Evolutionary conservation across 2,888 invertebrate species (phyloP), one percentile per base, ranked within the genome.

Genomic region (Trissolcus brochymenae): DNA sequence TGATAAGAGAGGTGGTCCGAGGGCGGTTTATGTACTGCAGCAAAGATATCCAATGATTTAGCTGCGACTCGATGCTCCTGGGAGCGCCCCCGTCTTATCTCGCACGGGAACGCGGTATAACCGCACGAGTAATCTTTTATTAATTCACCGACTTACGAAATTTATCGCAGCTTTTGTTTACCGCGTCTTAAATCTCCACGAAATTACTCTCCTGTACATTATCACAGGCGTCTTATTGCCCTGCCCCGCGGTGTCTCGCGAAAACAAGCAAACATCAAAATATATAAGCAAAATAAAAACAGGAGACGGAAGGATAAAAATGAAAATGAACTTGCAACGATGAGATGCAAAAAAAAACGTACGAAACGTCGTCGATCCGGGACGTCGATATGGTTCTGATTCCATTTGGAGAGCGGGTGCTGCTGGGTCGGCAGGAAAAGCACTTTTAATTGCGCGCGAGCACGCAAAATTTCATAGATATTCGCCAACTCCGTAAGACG

Each of bases 21-120:
- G 89, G 88, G 89, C 88, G 88, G 85, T 89, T 89, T 89, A 89
- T 89, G 89, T 89, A 89, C 89, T 87, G 87, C 85, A 85, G 86
- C 85, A 86, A 87, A 89, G 89, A 89, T 89, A 89, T 89, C 89
- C 89, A 88, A 89, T 89, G 89, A 89, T 89, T 89, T 89, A 89
- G 87, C 88, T 87, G 81, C 84, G 85, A 84, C 82, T 84, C 84
- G 80, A 82, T 84, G 79, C 84, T 80, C 83, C 80, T 79, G 80
- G 81, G 81, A 81, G 72, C 72, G 77, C 76, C 73, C 7, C 73
- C 57, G 78, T 73, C 79, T 81, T 82, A 81, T 81, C 78, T 78
- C 66, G 74, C 64, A 61, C 13, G 19, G 75, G 74, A 76, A 71
- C 80, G 66, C 80, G 66, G 79, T 79, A 35, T 35, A 78, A 72